A percentile compares a stretch with the other conserved stretches of the same genome.
Evolutionary conservation across 2,888 invertebrate species (phyloP).

Genomic region (Cyclophora punctaria): DNA sequence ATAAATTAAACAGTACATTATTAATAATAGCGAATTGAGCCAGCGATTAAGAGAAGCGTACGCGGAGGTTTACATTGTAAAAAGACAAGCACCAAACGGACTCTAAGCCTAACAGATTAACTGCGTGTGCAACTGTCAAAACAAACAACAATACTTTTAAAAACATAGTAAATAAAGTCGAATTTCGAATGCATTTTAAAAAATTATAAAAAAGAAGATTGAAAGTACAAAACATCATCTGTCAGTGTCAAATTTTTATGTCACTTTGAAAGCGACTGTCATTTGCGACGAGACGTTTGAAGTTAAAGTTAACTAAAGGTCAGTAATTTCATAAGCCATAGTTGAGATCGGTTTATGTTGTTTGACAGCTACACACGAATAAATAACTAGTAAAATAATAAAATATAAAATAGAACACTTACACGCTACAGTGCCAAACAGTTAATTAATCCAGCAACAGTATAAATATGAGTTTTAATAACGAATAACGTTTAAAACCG

Average conservation of each 20-base stretch:
- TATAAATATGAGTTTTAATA: neutral
- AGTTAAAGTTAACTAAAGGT: neutral
- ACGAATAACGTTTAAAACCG: neutral
- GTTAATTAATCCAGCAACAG: neutral
- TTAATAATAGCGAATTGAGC: conserved; percentile 53
- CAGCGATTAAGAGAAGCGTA: conserved; percentile 50
- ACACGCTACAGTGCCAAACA: conserved; percentile 9
- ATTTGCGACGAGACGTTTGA: neutral
- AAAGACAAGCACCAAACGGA: conserved; percentile 49
- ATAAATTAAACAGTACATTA: conserved; percentile 18
- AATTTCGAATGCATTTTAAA: too few relatives aligned
- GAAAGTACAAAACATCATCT: neutral
- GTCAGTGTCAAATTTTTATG: neutral
- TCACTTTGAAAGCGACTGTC: neutral
- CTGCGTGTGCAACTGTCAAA: conserved; percentile 10
- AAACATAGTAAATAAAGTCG: too few relatives aligned
- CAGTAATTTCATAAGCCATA: neutral
- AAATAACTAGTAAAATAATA: conserved; percentile 15
- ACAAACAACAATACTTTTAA: too few relatives aligned
- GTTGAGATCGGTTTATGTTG: neutral
- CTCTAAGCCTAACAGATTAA: conserved; percentile 27
- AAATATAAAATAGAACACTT: conserved; percentile 4
- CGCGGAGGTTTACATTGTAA: conserved; percentile 33
- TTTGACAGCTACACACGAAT: conserved; percentile 11
- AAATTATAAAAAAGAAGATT: neutral